phyloP scores from a whole-genome alignment of 1,140 invertebrate genomes.

The Pinna nobilis region DNA sequence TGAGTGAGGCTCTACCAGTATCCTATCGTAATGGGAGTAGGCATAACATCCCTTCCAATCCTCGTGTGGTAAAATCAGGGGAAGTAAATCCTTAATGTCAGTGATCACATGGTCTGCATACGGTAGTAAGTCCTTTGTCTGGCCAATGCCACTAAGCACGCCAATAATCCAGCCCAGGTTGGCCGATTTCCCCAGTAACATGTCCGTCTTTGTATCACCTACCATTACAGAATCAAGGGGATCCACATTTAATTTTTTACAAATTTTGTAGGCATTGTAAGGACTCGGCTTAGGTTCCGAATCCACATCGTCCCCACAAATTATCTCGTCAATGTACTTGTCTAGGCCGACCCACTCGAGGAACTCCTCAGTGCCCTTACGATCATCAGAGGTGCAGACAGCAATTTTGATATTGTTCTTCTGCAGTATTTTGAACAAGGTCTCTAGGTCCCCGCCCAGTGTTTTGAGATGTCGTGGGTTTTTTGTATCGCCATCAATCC shows the following conservation, averaged over 20 bases:
- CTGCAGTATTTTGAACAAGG: conserved; percentile 73
- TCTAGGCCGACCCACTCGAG: conserved; percentile 67
- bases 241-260: conserved; percentile 70
- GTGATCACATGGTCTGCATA: conserved; percentile 66
- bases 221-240: conserved; percentile 75
- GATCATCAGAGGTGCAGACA: conserved; percentile 75
- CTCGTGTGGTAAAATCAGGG: conserved; percentile 63
- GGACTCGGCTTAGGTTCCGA: conserved; percentile 75
- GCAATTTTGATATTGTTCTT: conserved; percentile 75
- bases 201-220: conserved; percentile 76
- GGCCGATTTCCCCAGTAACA: conserved; percentile 75
- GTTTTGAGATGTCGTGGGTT: conserved; percentile 66
- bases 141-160: conserved; percentile 70
- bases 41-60: conserved; percentile 64
- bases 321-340: conserved; percentile 71
- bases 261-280: conserved; percentile 75
- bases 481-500: conserved; percentile 59
- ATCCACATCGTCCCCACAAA: conserved; percentile 76
- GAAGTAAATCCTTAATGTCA: conserved; percentile 66
- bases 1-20: conserved; percentile 54
- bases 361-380: conserved; percentile 68
- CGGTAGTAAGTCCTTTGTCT: conserved; percentile 59
- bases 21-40: conserved; percentile 56
- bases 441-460: conserved; percentile 68
- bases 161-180: conserved; percentile 75